A percentile compares a stretch with the other conserved stretches of the same genome.
Conservation (phyloP, 1,140 invertebrate species). For the Danaus melanippus region DNA sequence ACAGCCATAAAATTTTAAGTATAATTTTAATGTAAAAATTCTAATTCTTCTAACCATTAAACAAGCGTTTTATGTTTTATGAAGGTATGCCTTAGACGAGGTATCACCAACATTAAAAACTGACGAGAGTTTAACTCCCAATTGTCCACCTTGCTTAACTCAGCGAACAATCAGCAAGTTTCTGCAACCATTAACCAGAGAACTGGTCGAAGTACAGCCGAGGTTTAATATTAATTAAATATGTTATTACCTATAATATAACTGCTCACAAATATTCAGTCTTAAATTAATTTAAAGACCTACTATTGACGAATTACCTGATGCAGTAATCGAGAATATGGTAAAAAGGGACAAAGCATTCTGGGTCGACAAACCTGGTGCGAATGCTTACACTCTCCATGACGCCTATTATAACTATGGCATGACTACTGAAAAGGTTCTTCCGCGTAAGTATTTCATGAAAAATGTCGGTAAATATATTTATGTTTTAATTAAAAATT, state of each 20-base stretch:
- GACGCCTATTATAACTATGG: slow-evolving; percentile 61
- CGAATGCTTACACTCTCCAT: slow-evolving; percentile 63
- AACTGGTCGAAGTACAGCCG: slow-evolving; percentile 36
- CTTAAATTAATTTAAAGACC: slow-evolving; percentile 26
- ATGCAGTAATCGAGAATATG: slow-evolving; percentile 49
- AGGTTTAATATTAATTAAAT: slow-evolving; percentile 19
- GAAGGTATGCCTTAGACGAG: slow-evolving; percentile 37
- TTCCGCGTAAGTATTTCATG: slow-evolving; percentile 33
- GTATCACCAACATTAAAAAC: slow-evolving; percentile 34
- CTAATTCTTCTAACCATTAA: too few species aligned
- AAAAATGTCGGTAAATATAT: neutral
- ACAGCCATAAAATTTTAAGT: too few species aligned
- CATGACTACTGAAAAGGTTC: slow-evolving; percentile 40
- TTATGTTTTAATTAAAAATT: too few species aligned
- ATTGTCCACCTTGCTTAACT: slow-evolving; percentile 38
- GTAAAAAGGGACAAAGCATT: slow-evolving; percentile 57
- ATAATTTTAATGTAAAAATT: too few species aligned
- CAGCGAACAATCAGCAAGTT: slow-evolving; percentile 43
- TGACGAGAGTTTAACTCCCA: slow-evolving; percentile 41
- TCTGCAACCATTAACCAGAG: slow-evolving; percentile 42
- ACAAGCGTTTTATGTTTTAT: neutral
- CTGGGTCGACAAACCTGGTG: slow-evolving; percentile 69
- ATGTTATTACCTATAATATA: too few species aligned
- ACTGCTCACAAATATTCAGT: too few species aligned
- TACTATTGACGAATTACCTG: slow-evolving; percentile 43